Conservation (phyloP, 2,797 vertebrate genomes). For the Triplophysa bombifrons region DNA sequence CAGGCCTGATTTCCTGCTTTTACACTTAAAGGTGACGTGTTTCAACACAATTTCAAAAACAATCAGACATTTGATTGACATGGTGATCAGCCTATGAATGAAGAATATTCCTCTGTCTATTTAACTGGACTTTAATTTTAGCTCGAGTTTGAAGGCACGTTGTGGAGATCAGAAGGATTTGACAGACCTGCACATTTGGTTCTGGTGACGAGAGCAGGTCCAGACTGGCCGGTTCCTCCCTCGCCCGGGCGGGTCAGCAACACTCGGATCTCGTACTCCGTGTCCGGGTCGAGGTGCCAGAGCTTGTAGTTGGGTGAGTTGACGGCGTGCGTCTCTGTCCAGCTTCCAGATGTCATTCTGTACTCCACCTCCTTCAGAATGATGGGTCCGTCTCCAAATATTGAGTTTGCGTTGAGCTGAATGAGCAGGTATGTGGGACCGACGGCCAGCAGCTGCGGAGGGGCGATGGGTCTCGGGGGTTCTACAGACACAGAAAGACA, state of each 20-base stretch:
- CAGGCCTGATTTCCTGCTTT: too few species aligned
- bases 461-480: conserved; percentile 94
- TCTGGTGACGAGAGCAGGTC: conserved; percentile 91
- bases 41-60: too few species aligned
- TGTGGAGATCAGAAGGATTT: background rate
- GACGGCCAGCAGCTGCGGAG: conserved; percentile 91
- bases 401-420: conserved; percentile 97
- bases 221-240: conserved; percentile 92
- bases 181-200: conserved; percentile 96
- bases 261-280: conserved; percentile 95
- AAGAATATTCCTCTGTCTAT: too few species aligned
- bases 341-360: conserved; percentile 93
- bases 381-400: conserved; percentile 96
- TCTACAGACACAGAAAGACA: conserved; percentile 72
- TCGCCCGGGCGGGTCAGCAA: conserved; percentile 93
- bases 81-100: too few species aligned
- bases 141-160: too few species aligned
- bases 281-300: conserved; percentile 98
- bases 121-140: too few species aligned
- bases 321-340: conserved; percentile 97
- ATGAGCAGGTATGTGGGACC: conserved; percentile 96
- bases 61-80: too few species aligned
- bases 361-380: conserved; percentile 97
- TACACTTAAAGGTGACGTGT: too few species aligned
- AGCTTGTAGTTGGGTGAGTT: conserved; percentile 95